Base-by-base conservation (phyloP, 1,140 invertebrate genomes). In the Trichomalopsis sarcophagae region DNA sequence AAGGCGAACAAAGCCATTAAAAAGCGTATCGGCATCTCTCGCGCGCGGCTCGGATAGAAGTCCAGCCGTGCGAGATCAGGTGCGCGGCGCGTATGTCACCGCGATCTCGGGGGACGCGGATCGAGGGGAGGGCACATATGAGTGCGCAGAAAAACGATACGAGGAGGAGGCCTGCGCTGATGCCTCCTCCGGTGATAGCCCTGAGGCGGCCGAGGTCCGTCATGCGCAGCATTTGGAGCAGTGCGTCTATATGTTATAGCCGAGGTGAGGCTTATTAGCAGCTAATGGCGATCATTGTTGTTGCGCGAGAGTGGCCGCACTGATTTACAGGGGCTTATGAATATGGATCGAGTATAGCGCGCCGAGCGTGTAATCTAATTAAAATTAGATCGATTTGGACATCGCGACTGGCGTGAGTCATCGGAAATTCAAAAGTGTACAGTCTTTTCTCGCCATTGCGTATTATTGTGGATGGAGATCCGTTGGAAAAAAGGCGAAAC, bases 141-240 rank as follows among this genome's bases (percentile, higher is more conserved):
- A 27, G 27, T 27, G 27, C 27, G 27, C 81, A 84, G 87, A 88
- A 86, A 85, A 82, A 88, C 89, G 88, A 36, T 79, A 86, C 88
- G 6, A 62, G 21, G 17, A 62, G 14, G 21, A 44, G 40, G 40
- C 33, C 33, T 5, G 33, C 2, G 33, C 40, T n/a, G n/a, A 44
- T 9, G 40, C 40, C 40, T 44, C 40, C 55, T 21, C 87, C 82
- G 86, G 85, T 89, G 89, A 88, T 90, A 91, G 88, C 88, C 87
- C 84, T 86, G 83, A 85, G 88, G 66, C 86, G 30, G 13, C 87
- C 87, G 88, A 89, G 88, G 87, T 88, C 89, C 73, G 50, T 55
- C 17, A 44, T 55, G 17, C 13, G 13, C 4, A n/a, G 69, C 30
- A 71, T 71, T 71, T 30, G 69, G 69, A 62, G 17, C 55, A 62